Conservation (phyloP, 2,797 vertebrate species). For the Danio kyathit region DNA sequence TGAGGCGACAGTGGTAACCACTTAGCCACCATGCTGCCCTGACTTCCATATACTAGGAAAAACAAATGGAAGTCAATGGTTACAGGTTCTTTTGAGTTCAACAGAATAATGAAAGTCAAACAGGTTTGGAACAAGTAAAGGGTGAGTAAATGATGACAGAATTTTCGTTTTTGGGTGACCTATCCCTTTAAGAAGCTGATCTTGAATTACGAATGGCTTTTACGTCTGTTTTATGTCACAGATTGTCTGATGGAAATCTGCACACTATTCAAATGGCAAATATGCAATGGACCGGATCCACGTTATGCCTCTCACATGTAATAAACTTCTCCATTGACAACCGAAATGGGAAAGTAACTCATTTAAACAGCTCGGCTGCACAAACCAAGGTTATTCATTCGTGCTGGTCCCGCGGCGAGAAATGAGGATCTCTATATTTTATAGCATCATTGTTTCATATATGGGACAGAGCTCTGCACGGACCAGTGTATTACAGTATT, state of each 20-base stretch:
- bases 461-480: conserved; percentile 38
- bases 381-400: conserved; percentile 42
- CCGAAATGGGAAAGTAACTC: conserved; percentile 51
- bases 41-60: too few relatives aligned
- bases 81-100: too few relatives aligned
- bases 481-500: conserved; percentile 21
- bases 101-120: too few relatives aligned
- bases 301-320: conserved; percentile 45
- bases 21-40: too few relatives aligned
- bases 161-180: too few relatives aligned
- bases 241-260: conserved; percentile 35
- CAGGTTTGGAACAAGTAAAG: too few relatives aligned
- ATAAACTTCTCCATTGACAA: conserved; percentile 54
- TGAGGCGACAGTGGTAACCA: too few relatives aligned
- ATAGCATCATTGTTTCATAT: conserved; percentile 42
- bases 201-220: neutral
- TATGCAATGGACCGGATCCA: conserved; percentile 25
- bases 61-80: too few relatives aligned
- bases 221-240: conserved; percentile 21
- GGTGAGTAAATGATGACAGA: too few relatives aligned
- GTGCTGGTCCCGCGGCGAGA: neutral
- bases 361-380: conserved; percentile 46
- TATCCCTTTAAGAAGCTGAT: conserved; percentile 5
- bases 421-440: conserved; percentile 40
- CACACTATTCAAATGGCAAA: conserved; percentile 42